A percentile compares a stretch with the other conserved stretches of the same genome.
These are phyloP conservation scores for Drosophila buzzatii DNA, from an alignment of 2,888 invertebrate genomes.

Conservation along the genomic window DNA sequence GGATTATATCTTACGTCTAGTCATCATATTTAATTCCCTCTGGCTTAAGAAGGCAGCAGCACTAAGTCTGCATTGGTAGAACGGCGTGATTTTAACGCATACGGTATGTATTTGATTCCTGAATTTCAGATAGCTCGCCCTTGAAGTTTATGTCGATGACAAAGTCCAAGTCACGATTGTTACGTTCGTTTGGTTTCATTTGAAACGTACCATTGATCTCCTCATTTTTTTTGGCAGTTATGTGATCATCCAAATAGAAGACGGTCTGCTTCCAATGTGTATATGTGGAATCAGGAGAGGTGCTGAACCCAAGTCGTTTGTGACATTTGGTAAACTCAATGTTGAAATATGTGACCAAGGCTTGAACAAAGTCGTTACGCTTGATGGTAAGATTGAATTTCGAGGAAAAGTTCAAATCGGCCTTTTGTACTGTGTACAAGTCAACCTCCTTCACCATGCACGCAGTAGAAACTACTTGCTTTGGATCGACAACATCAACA, in stretches of 20 bases:
- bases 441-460: slow-evolving; percentile 98
- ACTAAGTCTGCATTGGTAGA: slow-evolving; percentile 38
- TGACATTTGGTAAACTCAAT: slow-evolving; percentile 99
- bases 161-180: slow-evolving; percentile 99
- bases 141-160: slow-evolving; percentile 96
- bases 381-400: slow-evolving; percentile 93
- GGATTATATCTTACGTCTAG: slow-evolving; percentile 73
- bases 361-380: slow-evolving; percentile 98
- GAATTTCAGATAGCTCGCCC: slow-evolving; percentile 93
- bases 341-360: slow-evolving; percentile 99
- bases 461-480: slow-evolving; percentile 98
- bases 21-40: slow-evolving; percentile 52
- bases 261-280: slow-evolving; percentile 99
- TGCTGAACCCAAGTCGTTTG: slow-evolving; percentile 98
- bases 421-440: slow-evolving; percentile 98
- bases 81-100: slow-evolving; percentile 89
- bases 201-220: slow-evolving; percentile 96
- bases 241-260: slow-evolving; percentile 98
- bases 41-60: slow-evolving; percentile 41
- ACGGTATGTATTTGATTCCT: slow-evolving; percentile 94
- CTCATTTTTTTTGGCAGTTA: slow-evolving; percentile 98
- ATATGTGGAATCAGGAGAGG: slow-evolving; percentile 98
- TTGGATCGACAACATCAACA: slow-evolving; percentile 99
- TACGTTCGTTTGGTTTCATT: slow-evolving; percentile 98
- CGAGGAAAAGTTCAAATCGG: slow-evolving; percentile 96